Conservation (phyloP, 2,113 vertebrate genomes). For the Rattus rattus region DNA sequence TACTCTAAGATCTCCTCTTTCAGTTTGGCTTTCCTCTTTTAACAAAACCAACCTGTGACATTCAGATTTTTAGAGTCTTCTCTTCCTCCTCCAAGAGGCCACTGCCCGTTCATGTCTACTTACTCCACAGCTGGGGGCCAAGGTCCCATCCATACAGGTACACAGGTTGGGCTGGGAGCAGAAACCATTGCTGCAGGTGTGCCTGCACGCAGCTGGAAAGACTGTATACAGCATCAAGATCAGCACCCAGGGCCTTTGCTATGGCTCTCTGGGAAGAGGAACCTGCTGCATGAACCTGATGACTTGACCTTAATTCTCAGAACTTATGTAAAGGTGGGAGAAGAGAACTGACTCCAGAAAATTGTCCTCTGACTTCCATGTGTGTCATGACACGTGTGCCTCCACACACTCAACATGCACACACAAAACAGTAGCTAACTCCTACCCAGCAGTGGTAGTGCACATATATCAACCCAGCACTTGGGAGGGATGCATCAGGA, state of each 20-base stretch:
- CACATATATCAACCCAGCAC: background rate
- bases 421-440: background rate
- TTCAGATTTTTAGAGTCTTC: background rate
- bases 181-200: constrained; percentile 89
- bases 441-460: background rate
- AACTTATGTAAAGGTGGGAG: background rate
- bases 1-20: too few species aligned
- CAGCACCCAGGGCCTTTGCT: background rate
- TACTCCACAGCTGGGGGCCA: constrained; percentile 85
- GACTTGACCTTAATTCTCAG: background rate
- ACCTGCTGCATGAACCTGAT: background rate
- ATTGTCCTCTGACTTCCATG: background rate
- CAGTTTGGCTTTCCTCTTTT: background rate
- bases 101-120: background rate
- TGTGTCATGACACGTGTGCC: background rate
- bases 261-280: background rate
- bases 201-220: constrained; percentile 88
- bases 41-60: background rate
- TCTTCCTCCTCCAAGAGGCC: background rate
- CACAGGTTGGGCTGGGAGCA: constrained; percentile 92
- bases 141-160: constrained; percentile 87
- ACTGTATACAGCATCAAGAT: background rate
- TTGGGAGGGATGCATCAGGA: background rate
- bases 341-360: background rate
- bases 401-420: background rate